Evolutionary conservation across 1,140 invertebrate species (phyloP), one percentile per base, ranked within the genome.

Genomic region (Rhopalosiphum padi): DNA sequence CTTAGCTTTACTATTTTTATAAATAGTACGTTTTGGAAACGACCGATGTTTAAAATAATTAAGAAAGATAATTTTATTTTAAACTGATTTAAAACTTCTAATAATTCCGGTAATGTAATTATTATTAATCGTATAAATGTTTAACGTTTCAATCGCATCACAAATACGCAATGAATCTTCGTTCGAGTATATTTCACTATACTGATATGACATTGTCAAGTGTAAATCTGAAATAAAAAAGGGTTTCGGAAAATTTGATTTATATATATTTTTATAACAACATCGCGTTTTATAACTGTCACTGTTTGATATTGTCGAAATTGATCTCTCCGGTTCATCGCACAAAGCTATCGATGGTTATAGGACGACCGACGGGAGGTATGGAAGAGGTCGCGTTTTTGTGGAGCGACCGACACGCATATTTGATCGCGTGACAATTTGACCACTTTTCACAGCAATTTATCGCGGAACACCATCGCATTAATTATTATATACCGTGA

Each of bases 341-440:
- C 15, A 77, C 60, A 77, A 18, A 4, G 60, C 30, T 68, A 30
- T 68, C 11, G 11, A n/a, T 15, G n/a, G 30, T n/a, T 4, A 77
- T 18, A n/a, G 60, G 60, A 35, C 1, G 30, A 11, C 30, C 60
- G n/a, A 77, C 1, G 15, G 15, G 15, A n/a, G 15, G 30, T 18
- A 18, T n/a, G 60, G 15, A 21, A n/a, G 60, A 18, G 30, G 30
- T n/a, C 15, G 1, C 60, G 15, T 77, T 77, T 77, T 77, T 77
- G 5, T 15, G n/a, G 11, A 4, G 30, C 15, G 15, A n/a, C 11
- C n/a, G 60, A n/a, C 30, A n/a, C 11, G 30, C 15, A 77, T 18
- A n/a, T n/a, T 77, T 41, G 83, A 46, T 86, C 23, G 25, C 83
- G 25, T 86, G 83, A 86, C 83, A 86, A 86, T 86, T 43, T 86